These are phyloP conservation scores for Luffia ferchaultella DNA, from an alignment of 2,888 invertebrate species.

Conservation along the genomic window DNA sequence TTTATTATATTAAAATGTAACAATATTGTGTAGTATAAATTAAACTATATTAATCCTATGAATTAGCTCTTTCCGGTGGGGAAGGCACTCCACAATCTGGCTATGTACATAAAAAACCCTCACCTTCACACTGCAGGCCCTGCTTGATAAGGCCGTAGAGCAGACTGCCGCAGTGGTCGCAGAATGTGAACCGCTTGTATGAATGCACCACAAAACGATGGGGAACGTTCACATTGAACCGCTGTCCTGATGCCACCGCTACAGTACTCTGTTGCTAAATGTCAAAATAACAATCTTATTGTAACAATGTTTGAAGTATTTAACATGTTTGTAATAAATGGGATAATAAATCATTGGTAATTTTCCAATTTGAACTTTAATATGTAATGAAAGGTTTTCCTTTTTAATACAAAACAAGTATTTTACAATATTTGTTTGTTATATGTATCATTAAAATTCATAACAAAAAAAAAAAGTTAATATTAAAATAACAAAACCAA, in stretches of 20 bases:
- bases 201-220: slow-evolving; percentile 96
- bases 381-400: too few relatives aligned
- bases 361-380: too few relatives aligned
- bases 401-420: too few relatives aligned
- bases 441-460: too few relatives aligned
- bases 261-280: slow-evolving; percentile 48
- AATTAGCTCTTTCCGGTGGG: too few relatives aligned
- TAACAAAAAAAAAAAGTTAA: too few relatives aligned
- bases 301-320: neutral
- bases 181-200: slow-evolving; percentile 98
- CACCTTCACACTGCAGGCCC: slow-evolving; percentile 94
- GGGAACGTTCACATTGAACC: slow-evolving; percentile 98
- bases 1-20: too few relatives aligned
- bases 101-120: too few relatives aligned
- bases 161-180: slow-evolving; percentile 99
- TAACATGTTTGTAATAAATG: neutral
- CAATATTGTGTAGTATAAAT: too few relatives aligned
- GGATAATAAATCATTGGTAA: neutral
- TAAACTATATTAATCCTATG: too few relatives aligned
- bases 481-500: slow-evolving; percentile 25
- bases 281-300: neutral
- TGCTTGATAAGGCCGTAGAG: slow-evolving; percentile 96
- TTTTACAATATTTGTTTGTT: too few relatives aligned
- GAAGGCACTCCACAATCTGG: too few relatives aligned
- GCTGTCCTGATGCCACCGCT: slow-evolving; percentile 69